Evolutionary conservation across 2,797 vertebrate genomes (phyloP).

Genomic region (Malurus splendens): DNA sequence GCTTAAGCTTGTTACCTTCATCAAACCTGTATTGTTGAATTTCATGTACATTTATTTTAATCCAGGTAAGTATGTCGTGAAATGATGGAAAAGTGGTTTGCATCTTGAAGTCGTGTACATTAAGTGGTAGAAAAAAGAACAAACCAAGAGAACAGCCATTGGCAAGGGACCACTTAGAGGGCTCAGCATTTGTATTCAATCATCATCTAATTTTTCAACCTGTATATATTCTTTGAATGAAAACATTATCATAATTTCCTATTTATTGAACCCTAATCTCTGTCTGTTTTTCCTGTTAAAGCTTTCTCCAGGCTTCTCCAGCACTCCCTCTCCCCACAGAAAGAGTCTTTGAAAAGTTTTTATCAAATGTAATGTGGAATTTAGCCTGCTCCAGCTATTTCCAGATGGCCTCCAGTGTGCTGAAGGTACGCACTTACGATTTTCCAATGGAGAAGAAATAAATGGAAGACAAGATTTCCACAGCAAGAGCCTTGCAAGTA

Average conservation of each 20-base stretch:
- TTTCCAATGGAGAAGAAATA: slow-evolving; percentile 6
- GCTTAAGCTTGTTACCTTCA: neutral
- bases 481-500: neutral
- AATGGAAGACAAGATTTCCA: neutral
- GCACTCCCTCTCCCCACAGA: neutral
- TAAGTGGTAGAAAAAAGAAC: neutral
- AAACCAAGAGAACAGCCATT: neutral
- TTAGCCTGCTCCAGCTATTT: neutral
- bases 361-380: neutral
- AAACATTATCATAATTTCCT: neutral
- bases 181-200: neutral
- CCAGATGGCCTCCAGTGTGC: neutral
- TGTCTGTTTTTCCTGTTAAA: neutral
- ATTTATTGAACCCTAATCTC: neutral
- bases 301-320: neutral
- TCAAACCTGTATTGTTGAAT: neutral
- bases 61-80: neutral
- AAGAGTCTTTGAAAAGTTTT: neutral
- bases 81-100: neutral
- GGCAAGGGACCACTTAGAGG: neutral
- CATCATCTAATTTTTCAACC: neutral
- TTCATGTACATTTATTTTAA: neutral
- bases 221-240: neutral
- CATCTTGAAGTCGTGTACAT: neutral
- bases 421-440: neutral